phyloP scores from a whole-genome alignment of 2,797 vertebrate genomes.

The Eulemur mongoz region DNA sequence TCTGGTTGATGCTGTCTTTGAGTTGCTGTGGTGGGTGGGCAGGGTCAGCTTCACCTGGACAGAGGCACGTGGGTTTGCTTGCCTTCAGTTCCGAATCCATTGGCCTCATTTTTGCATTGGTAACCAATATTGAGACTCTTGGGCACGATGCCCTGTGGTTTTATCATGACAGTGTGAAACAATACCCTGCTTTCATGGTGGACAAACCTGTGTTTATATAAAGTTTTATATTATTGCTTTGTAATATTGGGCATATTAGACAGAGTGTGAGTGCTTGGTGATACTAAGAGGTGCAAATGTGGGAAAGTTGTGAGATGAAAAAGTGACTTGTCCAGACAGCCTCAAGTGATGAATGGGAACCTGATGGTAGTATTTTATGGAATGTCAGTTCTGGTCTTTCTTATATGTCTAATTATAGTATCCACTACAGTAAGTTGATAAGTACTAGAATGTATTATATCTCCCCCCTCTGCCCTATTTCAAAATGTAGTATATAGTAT shows the following conservation, averaged over 20 bases:
- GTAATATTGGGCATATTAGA: background rate
- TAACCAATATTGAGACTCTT: background rate
- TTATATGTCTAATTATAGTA: background rate
- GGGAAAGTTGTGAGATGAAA: background rate
- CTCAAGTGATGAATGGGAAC: background rate
- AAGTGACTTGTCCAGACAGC: background rate
- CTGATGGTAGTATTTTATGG: background rate
- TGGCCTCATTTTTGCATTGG: background rate
- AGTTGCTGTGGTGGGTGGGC: background rate
- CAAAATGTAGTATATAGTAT: background rate
- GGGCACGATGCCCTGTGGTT: background rate
- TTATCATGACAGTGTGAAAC: background rate
- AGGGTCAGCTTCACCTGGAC: background rate
- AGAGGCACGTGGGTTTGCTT: background rate
- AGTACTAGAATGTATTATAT: background rate
- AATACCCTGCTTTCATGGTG: background rate
- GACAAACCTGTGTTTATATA: background rate
- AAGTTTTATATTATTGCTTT: background rate
- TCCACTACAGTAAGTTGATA: background rate
- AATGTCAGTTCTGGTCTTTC: background rate
- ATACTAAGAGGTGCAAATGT: background rate
- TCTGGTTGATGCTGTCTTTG: background rate
- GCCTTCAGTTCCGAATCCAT: background rate
- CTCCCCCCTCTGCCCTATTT: background rate
- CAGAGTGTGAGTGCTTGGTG: background rate